Percentiles rank a stretch among this genome's conserved stretches.
Conservation (phyloP, 2,888 invertebrate species). For the Leucoma salicis region DNA sequence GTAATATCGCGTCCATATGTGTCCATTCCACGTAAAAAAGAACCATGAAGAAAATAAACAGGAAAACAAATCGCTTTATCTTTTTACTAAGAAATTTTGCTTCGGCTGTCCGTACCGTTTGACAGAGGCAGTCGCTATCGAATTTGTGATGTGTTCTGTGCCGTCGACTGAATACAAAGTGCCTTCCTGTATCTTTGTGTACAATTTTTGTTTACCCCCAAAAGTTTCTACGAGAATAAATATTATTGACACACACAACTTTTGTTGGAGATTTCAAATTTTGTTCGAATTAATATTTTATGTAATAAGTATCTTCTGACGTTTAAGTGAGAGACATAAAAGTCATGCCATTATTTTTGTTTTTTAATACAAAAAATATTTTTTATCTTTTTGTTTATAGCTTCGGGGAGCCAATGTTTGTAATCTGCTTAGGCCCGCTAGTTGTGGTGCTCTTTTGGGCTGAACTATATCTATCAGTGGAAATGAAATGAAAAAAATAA, state of each 20-base stretch:
- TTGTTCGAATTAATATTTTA: too few species aligned
- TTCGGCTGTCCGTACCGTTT: slow-evolving; percentile 8
- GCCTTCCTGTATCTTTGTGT: slow-evolving; percentile 1
- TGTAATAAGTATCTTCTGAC: too few species aligned
- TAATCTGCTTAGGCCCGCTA: too few species aligned
- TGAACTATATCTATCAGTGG: too few species aligned
- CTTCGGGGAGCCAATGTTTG: too few species aligned
- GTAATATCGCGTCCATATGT: not conserved
- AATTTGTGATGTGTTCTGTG: slow-evolving; percentile 15
- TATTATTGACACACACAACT: slow-evolving; percentile 4
- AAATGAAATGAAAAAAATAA: too few species aligned
- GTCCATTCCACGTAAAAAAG: not conserved
- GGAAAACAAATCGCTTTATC: not conserved
- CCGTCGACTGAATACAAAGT: slow-evolving; percentile 25
- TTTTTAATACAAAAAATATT: too few species aligned
- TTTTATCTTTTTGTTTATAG: too few species aligned
- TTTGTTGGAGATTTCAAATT: not conserved
- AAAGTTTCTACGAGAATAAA: slow-evolving; percentile 1
- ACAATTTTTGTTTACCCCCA: slow-evolving; percentile 1
- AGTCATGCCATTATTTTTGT: too few species aligned
- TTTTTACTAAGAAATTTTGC: not conserved
- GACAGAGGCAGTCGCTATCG: slow-evolving; percentile 16
- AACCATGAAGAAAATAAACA: not conserved
- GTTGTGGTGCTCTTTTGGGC: too few species aligned
- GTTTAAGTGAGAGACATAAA: too few species aligned